A percentile compares a stretch with the other conserved stretches of the same genome.
phyloP scores from a whole-genome alignment of 2,797 vertebrate genomes.

The Danio tinwini region DNA sequence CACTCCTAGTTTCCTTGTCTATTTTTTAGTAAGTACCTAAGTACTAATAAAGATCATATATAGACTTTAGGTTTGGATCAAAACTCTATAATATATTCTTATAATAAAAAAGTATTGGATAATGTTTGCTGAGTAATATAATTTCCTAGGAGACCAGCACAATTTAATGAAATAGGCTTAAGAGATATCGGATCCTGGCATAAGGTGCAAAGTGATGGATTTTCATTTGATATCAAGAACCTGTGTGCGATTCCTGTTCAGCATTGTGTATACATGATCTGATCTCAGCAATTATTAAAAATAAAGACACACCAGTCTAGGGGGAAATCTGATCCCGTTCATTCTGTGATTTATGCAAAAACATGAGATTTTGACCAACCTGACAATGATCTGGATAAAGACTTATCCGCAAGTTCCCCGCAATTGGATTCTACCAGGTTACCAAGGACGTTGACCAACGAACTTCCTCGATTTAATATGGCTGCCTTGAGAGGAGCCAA shows the following conservation, averaged over 20 bases:
- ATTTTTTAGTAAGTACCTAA: neutral
- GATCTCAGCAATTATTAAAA: neutral
- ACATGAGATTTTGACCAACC: constrained; percentile 67
- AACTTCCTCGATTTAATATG: constrained; percentile 75
- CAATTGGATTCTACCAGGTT: constrained; percentile 81
- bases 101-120: neutral
- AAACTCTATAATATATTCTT: neutral
- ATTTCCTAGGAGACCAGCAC: neutral
- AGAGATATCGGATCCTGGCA: neutral
- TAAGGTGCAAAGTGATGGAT: neutral
- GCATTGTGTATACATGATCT: neutral
- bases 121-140: neutral
- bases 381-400: constrained; percentile 81
- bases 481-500: constrained; percentile 85
- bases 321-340: neutral
- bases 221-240: neutral
- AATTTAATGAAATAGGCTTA: neutral
- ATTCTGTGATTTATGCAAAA: neutral
- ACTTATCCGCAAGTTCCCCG: constrained; percentile 71
- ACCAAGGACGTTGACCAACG: constrained; percentile 79
- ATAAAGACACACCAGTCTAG: neutral
- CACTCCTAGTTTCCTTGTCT: neutral
- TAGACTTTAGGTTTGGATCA: neutral
- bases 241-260: neutral
- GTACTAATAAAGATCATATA: neutral